phyloP scores from a whole-genome alignment of 1,140 invertebrate species.

The Fopius arisanus region DNA sequence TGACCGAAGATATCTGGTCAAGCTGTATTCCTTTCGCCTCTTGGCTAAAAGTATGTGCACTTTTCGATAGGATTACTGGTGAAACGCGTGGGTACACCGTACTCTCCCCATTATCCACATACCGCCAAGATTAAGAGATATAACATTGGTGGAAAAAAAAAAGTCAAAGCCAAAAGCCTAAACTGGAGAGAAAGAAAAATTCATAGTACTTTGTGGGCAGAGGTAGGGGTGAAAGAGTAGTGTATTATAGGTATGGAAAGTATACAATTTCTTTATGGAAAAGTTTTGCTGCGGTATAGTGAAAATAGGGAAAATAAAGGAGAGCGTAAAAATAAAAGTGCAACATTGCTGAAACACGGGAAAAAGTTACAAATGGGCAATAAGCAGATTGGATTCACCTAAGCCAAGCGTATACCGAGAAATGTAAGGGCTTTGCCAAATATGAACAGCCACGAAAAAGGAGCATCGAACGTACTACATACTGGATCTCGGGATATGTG shows the following conservation, averaged over 20 bases:
- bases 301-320: neutral
- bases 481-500: constrained; percentile 7
- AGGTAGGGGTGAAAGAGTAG: neutral
- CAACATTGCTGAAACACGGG: constrained; percentile 11
- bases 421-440: constrained; percentile 40
- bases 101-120: constrained; percentile 6
- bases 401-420: constrained; percentile 23
- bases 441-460: constrained; percentile 40
- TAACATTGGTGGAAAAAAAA: neutral
- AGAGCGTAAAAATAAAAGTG: constrained; percentile 14
- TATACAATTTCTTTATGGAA: constrained; percentile 21
- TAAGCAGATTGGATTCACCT: constrained; percentile 49
- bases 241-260: constrained; percentile 13
- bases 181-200: constrained; percentile 21
- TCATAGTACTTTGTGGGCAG: neutral
- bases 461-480: constrained; percentile 29
- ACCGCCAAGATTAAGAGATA: neutral
- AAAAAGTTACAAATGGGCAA: constrained; percentile 47
- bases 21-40: neutral
- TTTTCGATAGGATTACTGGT: constrained; percentile 27
- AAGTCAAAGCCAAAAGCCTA: neutral
- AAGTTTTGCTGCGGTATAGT: constrained; percentile 8
- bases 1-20: neutral
- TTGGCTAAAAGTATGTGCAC: neutral
- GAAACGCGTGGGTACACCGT: constrained; percentile 19